Evolutionary conservation across 1,140 invertebrate species (phyloP).

Genomic region (Drosophila cardini): DNA sequence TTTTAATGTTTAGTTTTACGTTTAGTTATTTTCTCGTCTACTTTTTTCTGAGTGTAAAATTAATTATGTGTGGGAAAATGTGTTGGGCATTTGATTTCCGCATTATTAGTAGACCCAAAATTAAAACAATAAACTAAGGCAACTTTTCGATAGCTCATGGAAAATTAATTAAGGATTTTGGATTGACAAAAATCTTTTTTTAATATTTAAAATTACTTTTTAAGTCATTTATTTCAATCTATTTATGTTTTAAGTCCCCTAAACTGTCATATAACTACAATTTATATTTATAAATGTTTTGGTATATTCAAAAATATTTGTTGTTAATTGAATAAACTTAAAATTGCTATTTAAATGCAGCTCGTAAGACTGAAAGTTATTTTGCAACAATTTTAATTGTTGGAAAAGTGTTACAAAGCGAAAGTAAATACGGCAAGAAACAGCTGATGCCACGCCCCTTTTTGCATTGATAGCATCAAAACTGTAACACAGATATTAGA

Average conservation of each 20-base stretch:
- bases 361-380: neutral
- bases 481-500: constrained; percentile 23
- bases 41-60: constrained; percentile 60
- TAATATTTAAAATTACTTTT: no score
- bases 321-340: neutral
- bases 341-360: neutral
- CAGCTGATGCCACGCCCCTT: constrained; percentile 30
- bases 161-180: no score
- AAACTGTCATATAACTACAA: no score
- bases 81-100: constrained; percentile 71
- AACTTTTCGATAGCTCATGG: neutral
- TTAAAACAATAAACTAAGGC: neutral
- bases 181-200: no score
- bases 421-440: constrained; percentile 26
- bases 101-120: constrained; percentile 50
- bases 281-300: no score
- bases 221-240: no score
- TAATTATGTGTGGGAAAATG: constrained; percentile 83
- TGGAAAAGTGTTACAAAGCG: constrained; percentile 48
- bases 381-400: constrained; percentile 75
- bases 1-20: constrained; percentile 41
- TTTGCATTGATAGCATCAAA: constrained; percentile 7
- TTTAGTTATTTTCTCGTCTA: constrained; percentile 34
- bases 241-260: no score
- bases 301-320: no score